A percentile compares a stretch with the other conserved stretches of the same genome.
Evolutionary conservation across 1,140 invertebrate genomes (phyloP).

Genomic region (Manduca sexta): DNA sequence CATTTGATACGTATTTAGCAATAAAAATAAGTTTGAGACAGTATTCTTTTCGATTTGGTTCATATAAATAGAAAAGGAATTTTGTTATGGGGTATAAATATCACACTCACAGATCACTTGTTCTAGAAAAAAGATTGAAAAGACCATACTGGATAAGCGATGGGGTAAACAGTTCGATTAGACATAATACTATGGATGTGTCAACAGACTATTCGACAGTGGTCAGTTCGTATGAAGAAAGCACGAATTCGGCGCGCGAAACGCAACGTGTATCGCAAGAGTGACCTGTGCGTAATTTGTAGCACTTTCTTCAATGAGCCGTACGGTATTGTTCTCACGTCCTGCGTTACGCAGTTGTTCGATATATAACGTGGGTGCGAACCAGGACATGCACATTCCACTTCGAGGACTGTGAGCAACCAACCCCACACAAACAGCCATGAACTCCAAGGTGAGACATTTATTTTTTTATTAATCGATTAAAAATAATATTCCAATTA

Average conservation of each 20-base stretch:
- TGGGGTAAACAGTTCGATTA: no score
- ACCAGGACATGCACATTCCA: slow-evolving; percentile 45
- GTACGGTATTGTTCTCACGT: slow-evolving; percentile 61
- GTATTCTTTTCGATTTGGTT: no score
- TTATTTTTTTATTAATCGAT: no score
- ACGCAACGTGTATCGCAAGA: slow-evolving; percentile 42
- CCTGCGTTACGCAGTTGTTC: slow-evolving; percentile 42
- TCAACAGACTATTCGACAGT: no score
- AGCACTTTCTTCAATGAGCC: slow-evolving; percentile 60
- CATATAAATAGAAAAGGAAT: no score
- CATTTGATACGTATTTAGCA: no score
- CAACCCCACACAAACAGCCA: slow-evolving; percentile 52
- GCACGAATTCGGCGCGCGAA: slow-evolving; percentile 32
- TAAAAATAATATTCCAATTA: neutral
- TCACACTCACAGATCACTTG: no score
- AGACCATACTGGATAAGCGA: no score
- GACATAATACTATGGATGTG: no score
- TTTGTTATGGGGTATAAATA: no score
- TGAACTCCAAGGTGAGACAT: slow-evolving; percentile 60
- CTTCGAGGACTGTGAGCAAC: slow-evolving; percentile 46
- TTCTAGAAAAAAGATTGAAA: no score
- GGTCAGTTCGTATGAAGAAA: slow-evolving; percentile 29
- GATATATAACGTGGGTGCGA: slow-evolving; percentile 56
- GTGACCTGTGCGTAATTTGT: slow-evolving; percentile 38
- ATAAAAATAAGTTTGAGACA: no score